A percentile compares a stretch with the other conserved stretches of the same genome.
phyloP scores from a whole-genome alignment of 1,140 invertebrate genomes.

The Brachionus paranguensis region DNA sequence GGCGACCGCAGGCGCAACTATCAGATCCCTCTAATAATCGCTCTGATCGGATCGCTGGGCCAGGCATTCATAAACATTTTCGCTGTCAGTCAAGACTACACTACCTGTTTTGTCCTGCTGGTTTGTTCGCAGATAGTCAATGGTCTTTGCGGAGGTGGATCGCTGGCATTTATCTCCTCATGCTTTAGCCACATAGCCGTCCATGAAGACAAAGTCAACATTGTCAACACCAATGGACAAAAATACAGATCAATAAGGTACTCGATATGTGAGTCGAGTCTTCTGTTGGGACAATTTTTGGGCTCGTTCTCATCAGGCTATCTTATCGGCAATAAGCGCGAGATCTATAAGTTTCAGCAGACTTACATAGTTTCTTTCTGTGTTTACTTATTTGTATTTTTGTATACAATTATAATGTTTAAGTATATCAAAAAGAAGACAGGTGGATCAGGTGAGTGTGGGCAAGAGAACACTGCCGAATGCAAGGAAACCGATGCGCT shows the following conservation, averaged over 20 bases:
- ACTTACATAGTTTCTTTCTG: conserved; percentile 18
- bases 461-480: not conserved
- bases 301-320: conserved; percentile 22
- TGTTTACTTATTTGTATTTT: conserved; percentile 15
- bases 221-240: not conserved
- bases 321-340: conserved; percentile 1
- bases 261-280: not conserved
- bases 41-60: not conserved
- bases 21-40: not conserved
- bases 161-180: conserved; percentile 32
- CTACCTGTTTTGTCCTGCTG: not conserved
- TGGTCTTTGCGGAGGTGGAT: conserved; percentile 16
- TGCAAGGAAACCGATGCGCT: not conserved
- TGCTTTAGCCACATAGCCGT: conserved; percentile 27
- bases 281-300: conserved; percentile 30
- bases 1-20: conserved; percentile 18
- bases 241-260: conserved; percentile 24
- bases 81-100: not conserved
- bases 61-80: conserved; percentile 32
- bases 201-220: not conserved
- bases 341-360: conserved; percentile 1
- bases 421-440: not conserved
- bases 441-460: not conserved
- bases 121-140: conserved; percentile 23
- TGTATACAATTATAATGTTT: conserved; percentile 26